Evolutionary conservation across 2,113 vertebrate species (phyloP), one percentile per base, ranked within the genome.

Genomic region (Galeopterus variegatus): DNA sequence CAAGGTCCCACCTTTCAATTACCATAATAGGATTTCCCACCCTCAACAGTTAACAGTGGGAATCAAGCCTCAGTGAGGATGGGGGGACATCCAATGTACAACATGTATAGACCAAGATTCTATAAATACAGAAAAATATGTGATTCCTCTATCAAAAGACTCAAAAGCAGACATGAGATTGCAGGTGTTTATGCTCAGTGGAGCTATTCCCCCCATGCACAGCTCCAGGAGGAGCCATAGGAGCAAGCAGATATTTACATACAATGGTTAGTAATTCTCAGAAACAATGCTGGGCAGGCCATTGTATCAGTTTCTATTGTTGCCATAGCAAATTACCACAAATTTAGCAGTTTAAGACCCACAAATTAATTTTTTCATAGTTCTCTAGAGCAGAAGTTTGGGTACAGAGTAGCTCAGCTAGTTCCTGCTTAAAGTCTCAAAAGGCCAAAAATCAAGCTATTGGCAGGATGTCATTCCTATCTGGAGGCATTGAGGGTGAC

Each of bases 161-260:
- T 41, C 41, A 41, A 41, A 41, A 41, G 41, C 45, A 58, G 67
- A 58, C 4, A 15, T 9, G 4, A 64, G 26, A 26, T 28, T 5
- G 6, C 21, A 12, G 5, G 28, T 36, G 50, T 54, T 19, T 64
- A 18, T 14, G 18, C 41, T 14, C 21, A 52, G 28, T 8, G 33
- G n/a, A 36, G 73, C 33, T 4, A 0, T 23, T n/a, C 50, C 8
- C 23, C 9, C 0, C 14, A 0, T 2, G 2, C 2, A 1, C 45
- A 6, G 48, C 75, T 23, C 23, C 1, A 4, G 45, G 17, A 10
- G 60, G 10, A 31, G 48, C 23, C 0, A 33, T 17, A 52, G 33
- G 6, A 26, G 15, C 31, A 6, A 19, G 23, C 9, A 13, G 48
- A 8, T 26, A 2, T 54, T 6, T 9, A 11, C 3, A 2, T 10